These are phyloP conservation scores for Diadema setosum DNA, from an alignment of 35 echinoderm and acorn worm species.

Conservation along the genomic window DNA sequence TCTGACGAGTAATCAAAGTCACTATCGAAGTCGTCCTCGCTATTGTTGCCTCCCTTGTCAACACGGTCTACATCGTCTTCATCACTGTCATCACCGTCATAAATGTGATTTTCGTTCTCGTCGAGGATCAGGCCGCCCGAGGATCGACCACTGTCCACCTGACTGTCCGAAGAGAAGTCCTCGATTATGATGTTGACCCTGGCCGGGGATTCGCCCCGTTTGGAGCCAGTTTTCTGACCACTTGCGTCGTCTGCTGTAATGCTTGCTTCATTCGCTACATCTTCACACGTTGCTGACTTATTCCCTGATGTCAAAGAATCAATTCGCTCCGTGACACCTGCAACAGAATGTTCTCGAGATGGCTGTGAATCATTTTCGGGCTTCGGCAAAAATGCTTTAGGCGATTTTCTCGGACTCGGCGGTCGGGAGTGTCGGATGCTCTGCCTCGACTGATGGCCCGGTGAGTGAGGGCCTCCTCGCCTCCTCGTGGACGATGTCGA, in stretches of 20 bases:
- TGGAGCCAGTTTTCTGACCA: background rate
- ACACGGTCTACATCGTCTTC: background rate
- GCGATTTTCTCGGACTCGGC: background rate
- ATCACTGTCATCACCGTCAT: background rate
- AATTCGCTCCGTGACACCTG: too few species aligned
- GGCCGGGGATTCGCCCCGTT: background rate
- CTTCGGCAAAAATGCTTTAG: too few species aligned
- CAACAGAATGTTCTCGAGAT: too few species aligned
- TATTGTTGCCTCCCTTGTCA: background rate
- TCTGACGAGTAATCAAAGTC: constrained; percentile 15
- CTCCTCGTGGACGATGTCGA: background rate
- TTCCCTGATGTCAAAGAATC: background rate
- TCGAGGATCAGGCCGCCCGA: background rate
- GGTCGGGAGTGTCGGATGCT: background rate
- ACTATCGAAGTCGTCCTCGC: background rate
- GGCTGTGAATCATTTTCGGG: background rate
- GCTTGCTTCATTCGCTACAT: background rate
- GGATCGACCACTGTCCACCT: background rate
- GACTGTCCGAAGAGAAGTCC: background rate
- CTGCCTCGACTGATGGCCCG: background rate
- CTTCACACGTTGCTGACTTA: background rate
- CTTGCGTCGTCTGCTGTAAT: background rate
- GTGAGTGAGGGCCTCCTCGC: background rate
- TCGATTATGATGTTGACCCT: background rate
- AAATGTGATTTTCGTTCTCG: background rate